Percentiles rank a stretch among this genome's conserved stretches.
Evolutionary conservation across 2,797 vertebrate species (phyloP).

Genomic region (Lacerta viridis): DNA sequence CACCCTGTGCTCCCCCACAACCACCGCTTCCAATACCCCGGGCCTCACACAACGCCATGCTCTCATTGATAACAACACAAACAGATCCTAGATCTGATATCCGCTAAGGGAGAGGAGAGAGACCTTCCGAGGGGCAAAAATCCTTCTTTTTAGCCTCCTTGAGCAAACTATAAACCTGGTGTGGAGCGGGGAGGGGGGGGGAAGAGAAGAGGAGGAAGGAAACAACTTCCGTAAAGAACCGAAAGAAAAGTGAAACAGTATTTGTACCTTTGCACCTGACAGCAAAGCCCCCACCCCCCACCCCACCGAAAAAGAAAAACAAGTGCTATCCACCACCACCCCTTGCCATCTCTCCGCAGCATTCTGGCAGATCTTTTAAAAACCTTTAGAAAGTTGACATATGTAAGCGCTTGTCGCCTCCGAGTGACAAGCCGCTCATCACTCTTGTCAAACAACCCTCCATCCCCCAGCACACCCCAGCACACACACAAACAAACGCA

Average conservation of each 20-base stretch:
- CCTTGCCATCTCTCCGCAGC: conserved; percentile 31
- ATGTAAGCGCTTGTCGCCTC: background rate
- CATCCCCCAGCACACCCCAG: background rate
- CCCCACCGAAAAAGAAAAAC: background rate
- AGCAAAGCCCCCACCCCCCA: conserved; percentile 35
- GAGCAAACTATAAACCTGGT: background rate
- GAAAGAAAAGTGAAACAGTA: conserved; percentile 80
- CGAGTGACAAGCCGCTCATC: conserved; percentile 50
- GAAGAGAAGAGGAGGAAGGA: conserved; percentile 13
- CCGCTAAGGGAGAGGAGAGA: background rate
- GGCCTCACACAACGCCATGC: conserved; percentile 61
- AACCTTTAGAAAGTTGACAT: background rate
- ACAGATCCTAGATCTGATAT: conserved; percentile 15
- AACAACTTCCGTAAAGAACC: conserved; percentile 79
- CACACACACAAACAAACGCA: background rate
- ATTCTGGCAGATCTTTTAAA: conserved; percentile 53
- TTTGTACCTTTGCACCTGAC: conserved; percentile 51
- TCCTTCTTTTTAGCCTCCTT: background rate
- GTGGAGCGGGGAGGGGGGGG: background rate
- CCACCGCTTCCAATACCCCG: conserved; percentile 47
- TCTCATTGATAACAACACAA: conserved; percentile 48
- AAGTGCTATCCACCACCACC: conserved; percentile 8
- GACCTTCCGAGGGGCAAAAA: background rate
- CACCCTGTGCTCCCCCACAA: conserved; percentile 43
- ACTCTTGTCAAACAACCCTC: conserved; percentile 63